These are phyloP conservation scores for Chrysochloris asiatica DNA, from an alignment of 2,113 vertebrate species.

Conservation along the genomic window DNA sequence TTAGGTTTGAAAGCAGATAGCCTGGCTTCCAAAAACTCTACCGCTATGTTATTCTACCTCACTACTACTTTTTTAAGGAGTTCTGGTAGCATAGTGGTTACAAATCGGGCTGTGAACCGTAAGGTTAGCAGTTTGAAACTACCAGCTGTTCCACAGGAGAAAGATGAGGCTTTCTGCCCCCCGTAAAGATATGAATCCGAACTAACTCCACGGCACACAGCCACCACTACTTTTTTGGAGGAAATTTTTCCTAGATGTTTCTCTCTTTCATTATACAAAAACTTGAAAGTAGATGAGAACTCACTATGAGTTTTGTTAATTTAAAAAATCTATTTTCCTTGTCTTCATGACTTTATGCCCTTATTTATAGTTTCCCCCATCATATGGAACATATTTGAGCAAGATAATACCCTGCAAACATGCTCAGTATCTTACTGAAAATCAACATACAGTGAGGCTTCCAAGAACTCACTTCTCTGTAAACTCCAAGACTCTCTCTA, in stretches of 20 bases:
- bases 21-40: neutral
- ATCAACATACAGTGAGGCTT: neutral
- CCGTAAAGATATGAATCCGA: no score
- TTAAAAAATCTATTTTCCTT: neutral
- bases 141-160: no score
- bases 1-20: neutral
- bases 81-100: no score
- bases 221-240: conserved; percentile 20
- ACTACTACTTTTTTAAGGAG: no score
- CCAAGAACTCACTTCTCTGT: neutral
- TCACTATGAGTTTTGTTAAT: neutral
- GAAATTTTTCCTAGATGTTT: neutral
- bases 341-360: neutral
- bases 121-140: no score
- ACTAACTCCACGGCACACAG: no score
- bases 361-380: neutral
- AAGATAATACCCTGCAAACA: neutral
- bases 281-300: neutral
- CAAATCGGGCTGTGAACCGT: no score
- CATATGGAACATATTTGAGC: neutral
- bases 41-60: neutral
- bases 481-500: neutral
- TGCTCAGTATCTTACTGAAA: neutral
- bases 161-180: no score
- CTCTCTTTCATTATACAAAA: neutral